A percentile compares a stretch with the other conserved stretches of the same genome.
These are phyloP conservation scores for Ceratosolen fusciceps DNA, from an alignment of 1,140 invertebrate species.

Conservation along the genomic window DNA sequence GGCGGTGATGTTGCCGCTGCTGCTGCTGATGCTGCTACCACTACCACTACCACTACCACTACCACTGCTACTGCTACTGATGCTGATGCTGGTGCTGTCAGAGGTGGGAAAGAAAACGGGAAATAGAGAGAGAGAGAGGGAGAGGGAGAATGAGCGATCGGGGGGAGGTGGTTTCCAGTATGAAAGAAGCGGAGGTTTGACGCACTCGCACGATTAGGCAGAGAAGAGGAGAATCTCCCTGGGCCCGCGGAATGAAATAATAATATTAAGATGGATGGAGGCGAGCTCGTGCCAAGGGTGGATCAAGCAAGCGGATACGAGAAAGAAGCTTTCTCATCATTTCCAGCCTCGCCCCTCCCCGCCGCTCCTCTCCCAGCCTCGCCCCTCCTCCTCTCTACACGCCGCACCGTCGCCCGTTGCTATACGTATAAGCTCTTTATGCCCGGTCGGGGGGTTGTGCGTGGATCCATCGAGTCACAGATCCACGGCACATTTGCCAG, in stretches of 20 bases:
- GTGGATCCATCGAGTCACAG: no score
- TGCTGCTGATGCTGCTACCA: no score
- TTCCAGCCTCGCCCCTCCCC: conserved; percentile 2
- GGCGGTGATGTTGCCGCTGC: no score
- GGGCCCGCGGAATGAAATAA: conserved; percentile 64
- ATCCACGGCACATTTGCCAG: conserved; percentile 15
- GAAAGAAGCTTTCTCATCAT: conserved; percentile 48
- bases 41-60: no score
- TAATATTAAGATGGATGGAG: conserved; percentile 67
- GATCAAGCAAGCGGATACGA: conserved; percentile 32
- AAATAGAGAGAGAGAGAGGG: conserved; percentile 17
- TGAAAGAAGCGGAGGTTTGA: conserved; percentile 53
- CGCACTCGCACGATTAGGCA: conserved; percentile 62
- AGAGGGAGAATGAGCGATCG: neutral
- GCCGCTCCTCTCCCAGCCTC: neutral
- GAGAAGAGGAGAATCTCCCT: conserved; percentile 43
- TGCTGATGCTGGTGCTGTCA: neutral
- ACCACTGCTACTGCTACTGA: no score
- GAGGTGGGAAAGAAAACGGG: neutral
- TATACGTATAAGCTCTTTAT: conserved; percentile 17
- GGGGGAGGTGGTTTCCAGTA: conserved; percentile 22
- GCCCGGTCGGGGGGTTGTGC: no score
- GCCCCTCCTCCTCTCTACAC: no score
- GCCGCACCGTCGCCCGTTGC: neutral
- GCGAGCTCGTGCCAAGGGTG: conserved; percentile 38